Conservation (phyloP, 2,888 invertebrate genomes). For the Villa cingulata region DNA sequence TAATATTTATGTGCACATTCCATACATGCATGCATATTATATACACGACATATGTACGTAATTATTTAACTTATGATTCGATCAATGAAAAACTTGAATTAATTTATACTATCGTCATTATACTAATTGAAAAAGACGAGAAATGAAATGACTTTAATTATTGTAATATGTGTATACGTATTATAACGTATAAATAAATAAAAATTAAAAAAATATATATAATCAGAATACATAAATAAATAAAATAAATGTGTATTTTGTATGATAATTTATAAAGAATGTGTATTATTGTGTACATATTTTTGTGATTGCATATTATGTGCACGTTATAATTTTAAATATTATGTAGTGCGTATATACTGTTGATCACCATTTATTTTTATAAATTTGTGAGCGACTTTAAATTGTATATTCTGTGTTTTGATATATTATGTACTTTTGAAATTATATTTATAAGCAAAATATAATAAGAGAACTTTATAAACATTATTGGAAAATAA, state of each 20-base stretch:
- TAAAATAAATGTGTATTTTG: background rate
- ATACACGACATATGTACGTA: too few relatives aligned
- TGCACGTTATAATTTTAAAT: background rate
- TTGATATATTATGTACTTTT: too few relatives aligned
- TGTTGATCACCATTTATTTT: background rate
- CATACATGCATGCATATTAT: background rate
- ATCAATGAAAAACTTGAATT: constrained; percentile 6
- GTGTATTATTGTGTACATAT: too few relatives aligned
- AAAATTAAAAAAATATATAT: background rate
- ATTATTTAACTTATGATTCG: constrained; percentile 8
- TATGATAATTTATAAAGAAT: too few relatives aligned
- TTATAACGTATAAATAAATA: background rate
- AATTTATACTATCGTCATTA: background rate
- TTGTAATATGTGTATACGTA: too few relatives aligned
- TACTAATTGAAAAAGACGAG: background rate
- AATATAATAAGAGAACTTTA: too few relatives aligned
- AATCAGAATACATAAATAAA: background rate
- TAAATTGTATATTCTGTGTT: too few relatives aligned
- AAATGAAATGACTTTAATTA: too few relatives aligned
- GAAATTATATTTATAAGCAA: too few relatives aligned
- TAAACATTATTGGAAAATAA: too few relatives aligned
- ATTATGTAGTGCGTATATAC: background rate
- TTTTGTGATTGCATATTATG: too few relatives aligned
- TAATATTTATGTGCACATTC: background rate
- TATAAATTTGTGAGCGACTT: too few relatives aligned